Conservation (phyloP, 2,888 invertebrate genomes). For the Plagodis pulveraria region DNA sequence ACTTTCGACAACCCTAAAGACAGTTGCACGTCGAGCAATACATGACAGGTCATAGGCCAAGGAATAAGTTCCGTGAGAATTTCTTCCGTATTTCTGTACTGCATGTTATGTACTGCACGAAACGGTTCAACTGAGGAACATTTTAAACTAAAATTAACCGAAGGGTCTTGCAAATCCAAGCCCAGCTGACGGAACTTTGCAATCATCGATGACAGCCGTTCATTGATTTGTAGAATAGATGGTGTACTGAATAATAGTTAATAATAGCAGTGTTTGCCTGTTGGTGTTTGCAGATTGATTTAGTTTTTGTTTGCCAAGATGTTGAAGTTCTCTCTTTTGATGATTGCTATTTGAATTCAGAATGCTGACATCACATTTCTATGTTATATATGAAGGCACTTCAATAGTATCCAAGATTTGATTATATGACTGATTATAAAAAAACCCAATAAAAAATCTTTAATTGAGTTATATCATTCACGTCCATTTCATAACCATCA, state of each 20-base stretch:
- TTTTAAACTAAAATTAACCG: constrained; percentile 39
- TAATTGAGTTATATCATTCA: no score
- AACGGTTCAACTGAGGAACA: constrained; percentile 31
- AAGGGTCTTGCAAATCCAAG: constrained; percentile 8
- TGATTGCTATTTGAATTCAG: no score
- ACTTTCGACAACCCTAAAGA: constrained; percentile 31
- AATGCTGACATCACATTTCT: no score
- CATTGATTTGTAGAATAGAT: constrained; percentile 12
- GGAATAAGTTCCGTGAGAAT: constrained; percentile 70
- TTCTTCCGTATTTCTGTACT: constrained; percentile 18
- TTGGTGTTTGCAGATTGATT: constrained; percentile 14
- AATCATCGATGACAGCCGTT: constrained; percentile 41
- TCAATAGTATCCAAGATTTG: no score
- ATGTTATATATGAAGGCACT: neutral
- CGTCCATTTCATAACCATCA: no score
- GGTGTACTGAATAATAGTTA: constrained; percentile 11
- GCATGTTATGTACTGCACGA: constrained; percentile 1
- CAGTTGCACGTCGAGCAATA: constrained; percentile 16
- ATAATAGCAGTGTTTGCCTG: constrained; percentile 7
- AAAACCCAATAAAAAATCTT: no score
- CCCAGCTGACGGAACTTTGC: constrained; percentile 8
- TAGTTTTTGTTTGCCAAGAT: constrained; percentile 11
- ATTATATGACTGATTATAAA: no score
- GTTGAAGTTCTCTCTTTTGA: neutral
- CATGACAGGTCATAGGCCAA: constrained; percentile 46